Evolutionary conservation across 2,888 invertebrate species (phyloP), one percentile per base, ranked within the genome.

Genomic region (Neoaliturus tenellus): DNA sequence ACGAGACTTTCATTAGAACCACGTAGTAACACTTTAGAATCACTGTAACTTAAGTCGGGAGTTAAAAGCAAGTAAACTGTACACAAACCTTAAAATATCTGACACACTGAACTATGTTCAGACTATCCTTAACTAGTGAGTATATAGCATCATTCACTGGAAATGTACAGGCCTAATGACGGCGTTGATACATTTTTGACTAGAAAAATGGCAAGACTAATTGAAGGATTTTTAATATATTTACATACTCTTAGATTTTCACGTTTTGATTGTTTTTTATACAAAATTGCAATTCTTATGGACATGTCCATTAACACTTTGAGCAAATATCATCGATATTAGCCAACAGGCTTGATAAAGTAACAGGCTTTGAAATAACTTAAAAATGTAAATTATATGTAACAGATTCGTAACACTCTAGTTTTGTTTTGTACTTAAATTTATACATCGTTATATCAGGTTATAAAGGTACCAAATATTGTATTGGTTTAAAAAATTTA

Each of bases 151-250:
- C 78, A 73, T 69, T 8, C 44, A 55, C 78, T 78, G 78, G 78
- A 51, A 78, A 55, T 51, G 51, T 51, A 78, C n/a, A 31, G 28
- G 48, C 78, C 8, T 78, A 4, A 23, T 17, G 10, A 33, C 55
- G 78, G 55, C 28, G n/a, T 20, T n/a, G 35, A 78, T 55, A 78
- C 55, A 78, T 78, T 51, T 55, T 78, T 78, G 78, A 78, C 78
- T 78, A 78, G 78, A 78, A 51, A 78, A 48, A 78, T 78, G 78
- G 78, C 78, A 78, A 78, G 78, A 78, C 78, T 78, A 28, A 75
- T 8, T 14, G n/a, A 75, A 28, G 44, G 75, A 28, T 12, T 48
- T 75, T 25, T n/a, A 25, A 75, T 28, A 75, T 75, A 75, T 75
- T 20, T 75, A 75, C 75, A 75, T 8, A 14, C 75, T 48, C 75